Conservation (phyloP, 2,797 vertebrate genomes). For the Pseudochirops cupreus region DNA sequence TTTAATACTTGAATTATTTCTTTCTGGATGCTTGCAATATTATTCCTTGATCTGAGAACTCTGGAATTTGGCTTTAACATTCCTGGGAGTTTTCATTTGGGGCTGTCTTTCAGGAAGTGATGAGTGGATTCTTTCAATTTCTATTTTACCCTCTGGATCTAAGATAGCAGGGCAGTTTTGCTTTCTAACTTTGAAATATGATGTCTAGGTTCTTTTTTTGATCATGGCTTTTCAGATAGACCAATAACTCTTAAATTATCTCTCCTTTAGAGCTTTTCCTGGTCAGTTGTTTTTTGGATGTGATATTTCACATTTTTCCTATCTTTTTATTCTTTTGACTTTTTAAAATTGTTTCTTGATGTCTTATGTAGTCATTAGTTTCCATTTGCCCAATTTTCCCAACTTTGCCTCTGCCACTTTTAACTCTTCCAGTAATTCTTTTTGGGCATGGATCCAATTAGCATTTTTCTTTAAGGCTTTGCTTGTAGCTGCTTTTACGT, state of each 20-base stretch:
- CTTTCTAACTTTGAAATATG: background rate
- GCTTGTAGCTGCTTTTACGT: background rate
- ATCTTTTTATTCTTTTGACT: background rate
- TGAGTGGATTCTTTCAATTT: background rate
- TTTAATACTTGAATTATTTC: background rate
- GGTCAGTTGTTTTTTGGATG: background rate
- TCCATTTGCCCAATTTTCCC: background rate
- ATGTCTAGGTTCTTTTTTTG: background rate
- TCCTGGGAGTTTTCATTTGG: background rate
- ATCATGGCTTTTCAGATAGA: background rate
- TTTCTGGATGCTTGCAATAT: background rate
- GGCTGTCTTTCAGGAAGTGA: background rate
- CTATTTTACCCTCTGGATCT: background rate
- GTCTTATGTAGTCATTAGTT: background rate
- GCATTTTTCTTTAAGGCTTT: background rate
- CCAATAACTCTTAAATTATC: background rate
- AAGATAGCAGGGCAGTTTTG: background rate
- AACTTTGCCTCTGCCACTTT: background rate
- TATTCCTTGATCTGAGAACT: background rate
- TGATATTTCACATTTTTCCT: background rate
- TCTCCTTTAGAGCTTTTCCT: background rate
- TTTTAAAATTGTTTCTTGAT: background rate
- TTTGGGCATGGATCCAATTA: background rate
- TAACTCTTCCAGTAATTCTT: background rate
- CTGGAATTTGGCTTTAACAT: background rate